Evolutionary conservation across 2,888 invertebrate genomes (phyloP).

Genomic region (Argynnis bischoffii): DNA sequence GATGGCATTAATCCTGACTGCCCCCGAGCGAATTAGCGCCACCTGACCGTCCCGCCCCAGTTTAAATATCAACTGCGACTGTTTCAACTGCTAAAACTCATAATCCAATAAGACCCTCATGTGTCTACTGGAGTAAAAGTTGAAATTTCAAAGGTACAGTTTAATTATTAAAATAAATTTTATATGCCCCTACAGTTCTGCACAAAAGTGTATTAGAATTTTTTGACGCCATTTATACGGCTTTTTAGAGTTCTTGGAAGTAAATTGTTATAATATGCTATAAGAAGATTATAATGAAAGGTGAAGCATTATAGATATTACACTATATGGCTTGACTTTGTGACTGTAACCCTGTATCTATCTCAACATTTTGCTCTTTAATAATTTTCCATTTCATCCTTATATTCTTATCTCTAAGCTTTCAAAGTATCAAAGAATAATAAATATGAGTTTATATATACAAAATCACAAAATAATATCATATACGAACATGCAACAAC

Average conservation of each 20-base stretch:
- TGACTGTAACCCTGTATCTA: neutral
- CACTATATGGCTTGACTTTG: conserved; percentile 12
- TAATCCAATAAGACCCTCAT: conserved; percentile 72
- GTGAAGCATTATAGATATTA: conserved; percentile 13
- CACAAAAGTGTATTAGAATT: neutral
- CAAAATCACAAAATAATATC: neutral
- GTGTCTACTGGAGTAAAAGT: conserved; percentile 58
- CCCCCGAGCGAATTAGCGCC: conserved; percentile 46
- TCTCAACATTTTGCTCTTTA: neutral
- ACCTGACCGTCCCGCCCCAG: conserved; percentile 57
- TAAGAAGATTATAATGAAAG: conserved; percentile 26
- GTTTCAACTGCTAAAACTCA: conserved; percentile 72
- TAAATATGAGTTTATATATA: neutral
- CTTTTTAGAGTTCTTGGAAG: conserved; percentile 9
- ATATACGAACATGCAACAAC: neutral
- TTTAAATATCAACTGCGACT: conserved; percentile 59
- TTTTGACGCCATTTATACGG: conserved; percentile 13
- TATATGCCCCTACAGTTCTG: conserved; percentile 4
- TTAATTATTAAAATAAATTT: conserved; percentile 34
- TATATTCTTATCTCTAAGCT: too few relatives aligned
- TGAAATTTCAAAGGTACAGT: conserved; percentile 38
- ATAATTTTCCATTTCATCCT: too few relatives aligned
- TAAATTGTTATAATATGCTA: conserved; percentile 6
- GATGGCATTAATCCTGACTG: conserved; percentile 42
- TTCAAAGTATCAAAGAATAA: too few relatives aligned